Conservation (phyloP, 2,113 vertebrate genomes). For the Trogon surrucura region DNA sequence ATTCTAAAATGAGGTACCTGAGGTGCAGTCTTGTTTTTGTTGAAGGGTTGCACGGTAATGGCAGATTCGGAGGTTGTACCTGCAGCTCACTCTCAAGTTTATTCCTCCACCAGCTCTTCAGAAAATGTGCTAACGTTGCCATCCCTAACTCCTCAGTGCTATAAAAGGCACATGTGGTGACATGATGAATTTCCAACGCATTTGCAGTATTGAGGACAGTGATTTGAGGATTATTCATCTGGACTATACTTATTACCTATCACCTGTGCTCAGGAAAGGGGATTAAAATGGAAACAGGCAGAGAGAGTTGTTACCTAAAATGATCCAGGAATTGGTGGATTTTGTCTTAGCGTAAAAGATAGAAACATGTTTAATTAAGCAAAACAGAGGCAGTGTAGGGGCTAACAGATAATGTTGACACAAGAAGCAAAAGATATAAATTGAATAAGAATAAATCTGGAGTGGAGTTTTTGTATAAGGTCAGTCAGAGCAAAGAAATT, state of each 20-base stretch:
- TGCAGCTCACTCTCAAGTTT: background rate
- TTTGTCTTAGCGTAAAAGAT: background rate
- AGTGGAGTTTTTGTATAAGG: background rate
- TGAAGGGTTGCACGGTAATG: background rate
- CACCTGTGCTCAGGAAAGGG: background rate
- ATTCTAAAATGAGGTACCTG: background rate
- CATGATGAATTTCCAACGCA: background rate
- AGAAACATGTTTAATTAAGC: background rate
- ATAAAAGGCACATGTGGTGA: background rate
- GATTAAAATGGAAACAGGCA: background rate
- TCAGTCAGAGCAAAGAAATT: background rate
- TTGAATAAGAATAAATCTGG: background rate
- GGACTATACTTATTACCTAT: background rate
- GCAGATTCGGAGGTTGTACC: background rate
- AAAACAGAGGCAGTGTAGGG: background rate
- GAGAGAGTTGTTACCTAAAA: background rate
- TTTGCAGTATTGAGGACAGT: background rate
- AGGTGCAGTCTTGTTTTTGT: background rate
- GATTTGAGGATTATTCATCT: background rate
- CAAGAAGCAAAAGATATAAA: background rate
- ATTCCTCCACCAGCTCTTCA: background rate
- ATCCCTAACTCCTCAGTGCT: background rate
- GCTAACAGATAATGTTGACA: background rate
- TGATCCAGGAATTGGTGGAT: background rate
- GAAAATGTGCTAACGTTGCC: background rate